Conservation (phyloP, 2,888 invertebrate genomes). For the Trichopria drosophilae region DNA sequence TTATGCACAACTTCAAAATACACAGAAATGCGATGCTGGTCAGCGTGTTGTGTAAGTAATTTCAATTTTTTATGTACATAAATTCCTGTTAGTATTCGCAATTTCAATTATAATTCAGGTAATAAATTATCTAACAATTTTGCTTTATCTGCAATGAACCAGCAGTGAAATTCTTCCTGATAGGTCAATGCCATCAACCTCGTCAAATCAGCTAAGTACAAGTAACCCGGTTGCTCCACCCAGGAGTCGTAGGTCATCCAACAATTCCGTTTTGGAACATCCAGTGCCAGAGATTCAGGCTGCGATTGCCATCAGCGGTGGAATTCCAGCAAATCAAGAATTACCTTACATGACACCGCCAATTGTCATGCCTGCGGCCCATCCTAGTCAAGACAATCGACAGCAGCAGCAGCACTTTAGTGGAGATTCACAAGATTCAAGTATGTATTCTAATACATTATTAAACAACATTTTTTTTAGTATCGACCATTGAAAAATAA, state of each 20-base stretch:
- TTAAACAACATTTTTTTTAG: too few relatives aligned
- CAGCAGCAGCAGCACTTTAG: slow-evolving; percentile 72
- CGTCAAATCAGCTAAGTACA: slow-evolving; percentile 38
- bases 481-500: too few relatives aligned
- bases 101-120: too few relatives aligned
- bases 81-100: too few relatives aligned
- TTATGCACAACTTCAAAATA: slow-evolving; percentile 71
- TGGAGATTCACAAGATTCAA: slow-evolving; percentile 78
- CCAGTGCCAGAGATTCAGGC: slow-evolving; percentile 70
- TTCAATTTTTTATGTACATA: slow-evolving; percentile 8
- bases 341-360: slow-evolving; percentile 88
- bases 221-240: slow-evolving; percentile 60
- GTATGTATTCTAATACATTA: slow-evolving; percentile 35
- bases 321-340: slow-evolving; percentile 84
- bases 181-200: slow-evolving; percentile 47
- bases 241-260: slow-evolving; percentile 61
- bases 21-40: slow-evolving; percentile 49
- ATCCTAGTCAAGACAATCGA: slow-evolving; percentile 49
- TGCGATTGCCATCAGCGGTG: slow-evolving; percentile 84
- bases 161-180: too few relatives aligned
- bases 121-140: too few relatives aligned
- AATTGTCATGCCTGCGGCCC: slow-evolving; percentile 59
- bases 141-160: too few relatives aligned
- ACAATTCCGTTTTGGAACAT: slow-evolving; percentile 56
- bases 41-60: slow-evolving; percentile 49